Percentiles rank a stretch among this genome's conserved stretches.
phyloP scores from a whole-genome alignment of 2,797 vertebrate species.

The Agapornis canus region DNA sequence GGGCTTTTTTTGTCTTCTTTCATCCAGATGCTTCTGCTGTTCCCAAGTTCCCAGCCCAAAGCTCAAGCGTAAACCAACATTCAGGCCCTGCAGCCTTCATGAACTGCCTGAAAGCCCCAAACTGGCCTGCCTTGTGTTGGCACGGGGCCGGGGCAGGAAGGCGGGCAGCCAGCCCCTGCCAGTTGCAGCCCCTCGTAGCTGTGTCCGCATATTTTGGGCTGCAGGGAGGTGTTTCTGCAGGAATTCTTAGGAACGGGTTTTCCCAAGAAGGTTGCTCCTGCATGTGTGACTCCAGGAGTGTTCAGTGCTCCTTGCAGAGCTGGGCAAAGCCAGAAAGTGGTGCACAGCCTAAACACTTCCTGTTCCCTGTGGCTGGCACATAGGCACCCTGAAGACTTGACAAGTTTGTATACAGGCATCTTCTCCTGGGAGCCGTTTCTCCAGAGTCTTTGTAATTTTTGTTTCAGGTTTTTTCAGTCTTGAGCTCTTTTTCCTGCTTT shows the following conservation, averaged over 20 bases:
- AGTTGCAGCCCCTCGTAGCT: not conserved
- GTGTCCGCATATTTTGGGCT: not conserved
- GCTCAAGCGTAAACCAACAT: not conserved
- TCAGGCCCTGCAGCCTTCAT: accelerated
- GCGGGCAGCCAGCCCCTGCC: not conserved
- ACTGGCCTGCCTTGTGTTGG: not conserved
- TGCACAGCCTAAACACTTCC: not conserved
- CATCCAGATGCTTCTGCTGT: not conserved
- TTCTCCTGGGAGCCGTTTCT: not conserved
- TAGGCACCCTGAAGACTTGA: not conserved
- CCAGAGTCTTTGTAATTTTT: not conserved
- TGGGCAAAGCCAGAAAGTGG: accelerated
- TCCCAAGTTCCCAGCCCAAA: not conserved
- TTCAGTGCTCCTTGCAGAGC: not conserved
- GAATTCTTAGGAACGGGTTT: not conserved
- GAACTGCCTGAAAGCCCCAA: not conserved
- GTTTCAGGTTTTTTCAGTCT: not conserved
- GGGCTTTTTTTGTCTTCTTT: not conserved
- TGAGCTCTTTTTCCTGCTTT: not conserved
- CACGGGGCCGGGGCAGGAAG: not conserved
- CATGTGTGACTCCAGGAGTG: accelerated
- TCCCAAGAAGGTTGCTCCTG: not conserved
- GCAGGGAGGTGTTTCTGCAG: not conserved
- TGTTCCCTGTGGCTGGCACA: not conserved
- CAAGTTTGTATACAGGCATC: not conserved